phyloP scores from a whole-genome alignment of 2,888 invertebrate genomes.

The Xestia sexstrigata region DNA sequence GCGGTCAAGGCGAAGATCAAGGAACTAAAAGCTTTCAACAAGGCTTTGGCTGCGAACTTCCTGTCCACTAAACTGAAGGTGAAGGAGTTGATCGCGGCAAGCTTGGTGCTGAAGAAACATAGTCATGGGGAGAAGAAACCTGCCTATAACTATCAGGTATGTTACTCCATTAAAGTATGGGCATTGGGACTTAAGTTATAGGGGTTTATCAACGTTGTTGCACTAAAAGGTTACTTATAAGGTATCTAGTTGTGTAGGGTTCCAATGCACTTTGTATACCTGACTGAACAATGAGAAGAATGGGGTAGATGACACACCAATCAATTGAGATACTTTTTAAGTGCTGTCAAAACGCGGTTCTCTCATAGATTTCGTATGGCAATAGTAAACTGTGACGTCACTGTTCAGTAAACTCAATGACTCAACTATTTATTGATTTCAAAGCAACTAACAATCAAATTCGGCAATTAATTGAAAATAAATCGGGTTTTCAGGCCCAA shows the following conservation, averaged over 20 bases:
- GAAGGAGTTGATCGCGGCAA: constrained; percentile 80
- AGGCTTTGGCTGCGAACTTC: constrained; percentile 83
- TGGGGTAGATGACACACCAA: too few relatives aligned
- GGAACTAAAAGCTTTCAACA: constrained; percentile 84
- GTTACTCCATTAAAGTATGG: neutral
- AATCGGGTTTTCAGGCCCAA: too few relatives aligned
- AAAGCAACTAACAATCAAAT: too few relatives aligned
- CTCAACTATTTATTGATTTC: too few relatives aligned
- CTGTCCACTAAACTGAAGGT: constrained; percentile 82
- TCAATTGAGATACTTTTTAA: too few relatives aligned
- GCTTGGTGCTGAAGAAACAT: constrained; percentile 76
- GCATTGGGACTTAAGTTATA: neutral
- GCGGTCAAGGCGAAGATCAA: constrained; percentile 84
- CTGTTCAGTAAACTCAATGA: too few relatives aligned
- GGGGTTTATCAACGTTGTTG: neutral
- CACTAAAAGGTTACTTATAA: neutral
- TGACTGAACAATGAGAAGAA: neutral
- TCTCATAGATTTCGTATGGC: too few relatives aligned
- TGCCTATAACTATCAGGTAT: constrained; percentile 76
- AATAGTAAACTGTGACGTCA: too few relatives aligned
- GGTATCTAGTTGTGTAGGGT: neutral
- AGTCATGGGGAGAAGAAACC: constrained; percentile 78
- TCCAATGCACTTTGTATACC: neutral
- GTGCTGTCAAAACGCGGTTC: too few relatives aligned
- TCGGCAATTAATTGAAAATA: too few relatives aligned